phyloP scores from a whole-genome alignment of 2,888 invertebrate species.

The Epinotia brunnichana region DNA sequence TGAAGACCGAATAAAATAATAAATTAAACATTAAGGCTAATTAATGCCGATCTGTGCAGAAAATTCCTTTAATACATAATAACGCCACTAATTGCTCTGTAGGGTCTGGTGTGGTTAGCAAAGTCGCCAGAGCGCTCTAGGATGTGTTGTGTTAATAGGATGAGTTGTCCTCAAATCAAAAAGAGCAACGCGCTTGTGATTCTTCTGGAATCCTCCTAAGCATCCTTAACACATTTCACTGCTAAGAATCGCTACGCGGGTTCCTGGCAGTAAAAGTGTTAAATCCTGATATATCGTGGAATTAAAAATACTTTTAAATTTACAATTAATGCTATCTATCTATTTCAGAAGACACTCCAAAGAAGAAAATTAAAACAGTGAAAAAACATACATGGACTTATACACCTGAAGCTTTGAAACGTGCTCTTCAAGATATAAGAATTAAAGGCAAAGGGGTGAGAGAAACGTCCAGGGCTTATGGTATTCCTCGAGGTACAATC shows the following conservation, averaged over 20 bases:
- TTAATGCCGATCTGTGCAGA: background rate
- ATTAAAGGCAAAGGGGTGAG: background rate
- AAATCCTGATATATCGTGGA: no score
- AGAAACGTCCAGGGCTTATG: background rate
- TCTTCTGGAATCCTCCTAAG: no score
- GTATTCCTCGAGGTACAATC: constrained; percentile 4
- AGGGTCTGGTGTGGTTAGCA: no score
- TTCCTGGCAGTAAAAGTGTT: no score
- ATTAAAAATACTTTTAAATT: background rate
- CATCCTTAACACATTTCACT: no score
- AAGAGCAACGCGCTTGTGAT: no score
- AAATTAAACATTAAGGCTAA: background rate
- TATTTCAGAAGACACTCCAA: background rate
- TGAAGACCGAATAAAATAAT: no score
- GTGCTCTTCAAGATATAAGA: constrained; percentile 23
- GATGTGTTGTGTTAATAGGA: no score
- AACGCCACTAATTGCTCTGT: no score
- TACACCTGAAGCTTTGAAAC: constrained; percentile 7
- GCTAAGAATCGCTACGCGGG: no score
- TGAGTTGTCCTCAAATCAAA: no score
- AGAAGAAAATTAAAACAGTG: background rate
- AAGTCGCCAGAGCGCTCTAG: no score
- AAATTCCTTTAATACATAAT: background rate
- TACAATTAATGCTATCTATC: background rate
- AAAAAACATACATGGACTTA: background rate